phyloP scores from a whole-genome alignment of 1,140 invertebrate genomes.

The Zelostemma sp. region DNA sequence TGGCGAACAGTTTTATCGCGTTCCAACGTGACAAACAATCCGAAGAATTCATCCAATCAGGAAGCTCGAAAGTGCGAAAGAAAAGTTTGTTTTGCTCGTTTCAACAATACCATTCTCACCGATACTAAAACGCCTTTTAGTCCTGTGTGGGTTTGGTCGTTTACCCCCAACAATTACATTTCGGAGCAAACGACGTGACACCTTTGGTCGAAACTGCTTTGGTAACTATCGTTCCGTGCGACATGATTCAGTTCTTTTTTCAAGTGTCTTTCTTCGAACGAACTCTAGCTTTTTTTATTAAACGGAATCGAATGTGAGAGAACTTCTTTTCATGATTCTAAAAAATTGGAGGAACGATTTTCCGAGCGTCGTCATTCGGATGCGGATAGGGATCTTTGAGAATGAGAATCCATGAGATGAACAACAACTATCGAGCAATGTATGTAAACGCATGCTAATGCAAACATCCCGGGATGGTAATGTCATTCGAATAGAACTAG shows the following conservation, averaged over 20 bases:
- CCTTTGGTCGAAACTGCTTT: slow-evolving; percentile 8
- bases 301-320: neutral
- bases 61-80: neutral
- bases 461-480: neutral
- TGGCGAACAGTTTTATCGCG: slow-evolving; percentile 6
- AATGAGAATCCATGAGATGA: neutral
- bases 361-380: neutral
- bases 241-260: neutral
- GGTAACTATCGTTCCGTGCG: neutral
- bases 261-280: neutral
- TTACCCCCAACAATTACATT: slow-evolving; percentile 27
- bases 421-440: slow-evolving; percentile 10
- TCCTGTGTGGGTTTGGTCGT: slow-evolving; percentile 13
- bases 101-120: slow-evolving; percentile 12
- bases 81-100: slow-evolving; percentile 9
- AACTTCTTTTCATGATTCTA: no score
- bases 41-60: slow-evolving; percentile 6
- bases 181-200: slow-evolving; percentile 17
- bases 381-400: neutral
- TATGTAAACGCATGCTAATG: slow-evolving; percentile 18
- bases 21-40: neutral
- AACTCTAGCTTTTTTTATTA: neutral
- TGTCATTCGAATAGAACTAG: neutral
- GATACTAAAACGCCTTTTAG: slow-evolving; percentile 5
- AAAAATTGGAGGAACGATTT: no score